Conservation (phyloP, 2,797 vertebrate species). For the Trachops cirrhosus region DNA sequence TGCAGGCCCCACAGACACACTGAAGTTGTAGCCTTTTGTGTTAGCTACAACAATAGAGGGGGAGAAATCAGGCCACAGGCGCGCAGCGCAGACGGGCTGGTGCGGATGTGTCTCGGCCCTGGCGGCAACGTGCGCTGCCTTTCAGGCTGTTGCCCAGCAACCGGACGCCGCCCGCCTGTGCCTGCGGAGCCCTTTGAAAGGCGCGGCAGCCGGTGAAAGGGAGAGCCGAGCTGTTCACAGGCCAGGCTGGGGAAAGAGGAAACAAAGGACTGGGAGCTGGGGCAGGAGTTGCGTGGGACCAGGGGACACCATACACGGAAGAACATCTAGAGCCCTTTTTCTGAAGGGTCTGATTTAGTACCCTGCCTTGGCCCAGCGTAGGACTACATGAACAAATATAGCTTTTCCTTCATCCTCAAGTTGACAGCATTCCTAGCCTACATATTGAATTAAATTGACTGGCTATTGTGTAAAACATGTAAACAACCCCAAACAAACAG, state of each 20-base stretch:
- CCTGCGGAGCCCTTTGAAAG: conserved; percentile 75
- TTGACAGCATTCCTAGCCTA: conserved; percentile 40
- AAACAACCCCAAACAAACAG: conserved; percentile 58
- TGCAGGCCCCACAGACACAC: conserved; percentile 62
- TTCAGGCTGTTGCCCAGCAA: conserved; percentile 80
- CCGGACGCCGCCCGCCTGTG: conserved; percentile 79
- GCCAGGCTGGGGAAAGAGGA: not conserved
- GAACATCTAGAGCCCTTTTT: not conserved
- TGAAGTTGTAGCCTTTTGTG: conserved; percentile 79
- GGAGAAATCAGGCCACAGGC: conserved; percentile 80
- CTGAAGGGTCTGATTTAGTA: not conserved
- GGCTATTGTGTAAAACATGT: conserved; percentile 64
- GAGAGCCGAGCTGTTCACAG: conserved; percentile 50
- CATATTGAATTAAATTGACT: conserved; percentile 52
- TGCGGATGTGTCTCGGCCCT: conserved; percentile 70
- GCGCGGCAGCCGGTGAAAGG: conserved; percentile 49
- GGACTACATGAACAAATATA: conserved; percentile 19
- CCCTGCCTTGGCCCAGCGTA: not conserved
- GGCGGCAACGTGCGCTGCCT: conserved; percentile 72
- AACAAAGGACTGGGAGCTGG: conserved; percentile 65
- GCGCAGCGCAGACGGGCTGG: conserved; percentile 69
- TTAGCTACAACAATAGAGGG: conserved; percentile 71
- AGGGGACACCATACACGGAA: not conserved
- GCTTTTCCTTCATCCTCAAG: conserved; percentile 40
- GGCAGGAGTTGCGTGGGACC: conserved; percentile 50